Evolutionary conservation across 2,113 vertebrate species (phyloP).

Genomic region (Hemiscyllium ocellatum): DNA sequence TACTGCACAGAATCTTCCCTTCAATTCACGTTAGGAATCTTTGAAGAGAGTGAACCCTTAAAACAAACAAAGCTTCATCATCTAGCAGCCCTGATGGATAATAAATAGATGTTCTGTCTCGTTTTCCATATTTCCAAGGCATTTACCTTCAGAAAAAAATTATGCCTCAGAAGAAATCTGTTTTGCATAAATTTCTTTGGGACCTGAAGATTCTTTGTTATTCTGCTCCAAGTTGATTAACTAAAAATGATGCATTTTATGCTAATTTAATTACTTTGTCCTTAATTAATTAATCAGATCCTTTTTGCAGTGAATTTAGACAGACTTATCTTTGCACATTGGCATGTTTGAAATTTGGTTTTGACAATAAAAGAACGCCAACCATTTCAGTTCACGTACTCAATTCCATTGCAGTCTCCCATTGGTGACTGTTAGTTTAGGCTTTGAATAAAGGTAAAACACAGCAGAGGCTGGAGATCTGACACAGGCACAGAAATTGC

Average conservation of each 20-base stretch:
- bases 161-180: not conserved
- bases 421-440: not conserved
- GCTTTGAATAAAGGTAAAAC: not conserved
- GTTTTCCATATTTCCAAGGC: not conserved
- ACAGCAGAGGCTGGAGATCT: too few species aligned
- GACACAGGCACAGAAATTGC: too few species aligned
- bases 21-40: not conserved
- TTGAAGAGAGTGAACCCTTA: not conserved
- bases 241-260: not conserved
- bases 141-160: not conserved
- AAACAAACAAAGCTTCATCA: not conserved
- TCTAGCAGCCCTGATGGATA: not conserved
- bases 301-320: not conserved
- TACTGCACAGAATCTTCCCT: not conserved
- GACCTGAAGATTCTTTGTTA: not conserved
- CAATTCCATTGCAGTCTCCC: not conserved
- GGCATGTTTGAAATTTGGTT: not conserved
- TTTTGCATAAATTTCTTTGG: not conserved
- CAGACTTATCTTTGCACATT: not conserved
- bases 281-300: not conserved
- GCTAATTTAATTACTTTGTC: not conserved
- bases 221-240: not conserved
- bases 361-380: not conserved
- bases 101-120: not conserved
- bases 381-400: not conserved